Base-by-base conservation (phyloP, 2,888 invertebrate genomes). In the Yponomeuta malinellus region DNA sequence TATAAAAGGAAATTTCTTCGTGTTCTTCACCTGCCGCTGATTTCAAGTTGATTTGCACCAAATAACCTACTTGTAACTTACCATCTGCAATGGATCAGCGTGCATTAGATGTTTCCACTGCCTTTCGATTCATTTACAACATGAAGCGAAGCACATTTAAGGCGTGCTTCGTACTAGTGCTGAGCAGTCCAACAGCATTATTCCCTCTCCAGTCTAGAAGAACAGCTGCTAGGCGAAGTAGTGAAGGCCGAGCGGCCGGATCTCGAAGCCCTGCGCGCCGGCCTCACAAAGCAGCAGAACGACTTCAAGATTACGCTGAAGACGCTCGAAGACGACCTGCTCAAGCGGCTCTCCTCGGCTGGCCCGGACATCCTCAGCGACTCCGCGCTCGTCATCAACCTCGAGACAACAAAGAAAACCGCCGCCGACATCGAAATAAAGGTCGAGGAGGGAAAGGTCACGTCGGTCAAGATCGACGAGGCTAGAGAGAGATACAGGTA, bases 231-330 rank as follows among this genome's bases (percentile, higher is more conserved):
- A 43, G 98, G 97, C 9, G 98, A 97, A 86, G 98, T 98, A 8
- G 98, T 98, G 0, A 97, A 97, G 89, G 95, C 95, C 0, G 98
- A 98, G 85, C 93, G 98, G 74, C 98, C 98, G 0, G 98, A 98
- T 84, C 93, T 98, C 72, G 98, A 98, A 88, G 86, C 93, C 4
- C 93, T 96, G 71, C 96, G 98, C 79, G 93, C 96, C 0, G 95
- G 96, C 69, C 91, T 98, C 10, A 98, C 98, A 0, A 96, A 97
- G 79, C 97, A 98, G 81, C 98, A 98, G 82, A 98, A 98, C 79
- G 96, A 97, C 81, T 98, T 98, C 83, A 98, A 98, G 89, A 98
- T 98, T 72, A 96, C 96, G 0, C 89, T 98, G 31, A 98, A 98
- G 83, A 93, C 93, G 68, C 93, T 98, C n/a, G 98, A 98, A 92